Evolutionary conservation across 2,888 invertebrate species (phyloP).

Genomic region (Nomada ruficornis): DNA sequence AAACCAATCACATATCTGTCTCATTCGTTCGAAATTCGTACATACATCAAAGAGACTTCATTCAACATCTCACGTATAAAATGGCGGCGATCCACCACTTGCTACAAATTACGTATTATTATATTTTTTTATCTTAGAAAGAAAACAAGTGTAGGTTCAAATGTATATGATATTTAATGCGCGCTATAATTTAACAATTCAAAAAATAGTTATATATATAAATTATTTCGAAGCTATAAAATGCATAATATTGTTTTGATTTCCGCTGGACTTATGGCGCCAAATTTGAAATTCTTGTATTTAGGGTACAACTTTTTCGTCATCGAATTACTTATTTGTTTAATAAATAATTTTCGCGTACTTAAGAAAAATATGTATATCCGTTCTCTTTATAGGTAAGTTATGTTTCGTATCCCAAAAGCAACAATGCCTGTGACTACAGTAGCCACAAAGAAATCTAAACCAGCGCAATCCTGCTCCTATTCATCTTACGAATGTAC

Average conservation of each 20-base stretch:
- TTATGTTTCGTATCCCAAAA: slow-evolving; percentile 80
- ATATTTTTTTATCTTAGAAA: background rate
- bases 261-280: slow-evolving; percentile 37
- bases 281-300: slow-evolving; percentile 40
- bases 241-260: slow-evolving; percentile 29
- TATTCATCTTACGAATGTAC: slow-evolving; percentile 89
- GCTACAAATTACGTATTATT: slow-evolving; percentile 43
- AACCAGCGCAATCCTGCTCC: slow-evolving; percentile 70
- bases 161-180: background rate
- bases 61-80: slow-evolving; percentile 59
- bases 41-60: slow-evolving; percentile 62
- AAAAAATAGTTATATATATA: background rate
- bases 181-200: slow-evolving; percentile 8
- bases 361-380: background rate
- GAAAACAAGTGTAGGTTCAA: background rate
- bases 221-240: background rate
- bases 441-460: slow-evolving; percentile 65
- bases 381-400: slow-evolving; percentile 48
- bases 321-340: too few species aligned
- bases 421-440: slow-evolving; percentile 73
- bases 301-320: background rate
- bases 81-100: slow-evolving; percentile 58
- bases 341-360: too few species aligned
- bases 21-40: slow-evolving; percentile 59
- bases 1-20: slow-evolving; percentile 56